Conservation (phyloP, 2,113 vertebrate genomes). For the Myotis yumanensis region DNA sequence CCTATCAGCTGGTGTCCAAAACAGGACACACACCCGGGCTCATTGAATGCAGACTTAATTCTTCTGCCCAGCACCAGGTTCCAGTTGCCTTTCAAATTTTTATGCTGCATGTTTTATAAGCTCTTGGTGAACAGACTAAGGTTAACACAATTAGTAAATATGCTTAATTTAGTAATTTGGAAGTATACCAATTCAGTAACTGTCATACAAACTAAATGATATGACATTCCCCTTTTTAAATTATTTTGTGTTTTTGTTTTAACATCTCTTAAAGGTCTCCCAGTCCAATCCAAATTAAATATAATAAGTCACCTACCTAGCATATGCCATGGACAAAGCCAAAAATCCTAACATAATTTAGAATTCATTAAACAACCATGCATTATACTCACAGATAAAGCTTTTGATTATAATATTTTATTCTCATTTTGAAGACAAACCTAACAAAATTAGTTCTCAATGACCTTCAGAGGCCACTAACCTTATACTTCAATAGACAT, state of each 20-base stretch:
- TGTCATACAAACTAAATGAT: background rate
- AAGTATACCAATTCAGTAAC: background rate
- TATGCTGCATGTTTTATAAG: background rate
- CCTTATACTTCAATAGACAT: background rate
- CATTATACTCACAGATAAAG: background rate
- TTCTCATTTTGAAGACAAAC: background rate
- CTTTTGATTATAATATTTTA: background rate
- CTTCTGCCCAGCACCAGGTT: background rate
- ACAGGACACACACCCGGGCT: fast-evolving
- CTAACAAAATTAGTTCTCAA: background rate
- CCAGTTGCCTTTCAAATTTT: background rate
- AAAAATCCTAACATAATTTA: background rate
- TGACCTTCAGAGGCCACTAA: background rate
- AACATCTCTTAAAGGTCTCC: background rate
- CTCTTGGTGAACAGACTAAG: background rate
- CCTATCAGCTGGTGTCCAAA: fast-evolving
- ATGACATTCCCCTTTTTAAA: background rate
- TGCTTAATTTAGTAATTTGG: background rate
- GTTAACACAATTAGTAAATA: background rate
- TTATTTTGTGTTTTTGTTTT: background rate
- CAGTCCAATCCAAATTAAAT: background rate
- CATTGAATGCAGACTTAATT: background rate
- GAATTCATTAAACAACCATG: background rate
- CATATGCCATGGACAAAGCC: background rate
- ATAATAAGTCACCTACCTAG: background rate